Evolutionary conservation across 2,797 vertebrate species (phyloP), one percentile per base, ranked within the genome.

Genomic region (Steatocranus sp.): DNA sequence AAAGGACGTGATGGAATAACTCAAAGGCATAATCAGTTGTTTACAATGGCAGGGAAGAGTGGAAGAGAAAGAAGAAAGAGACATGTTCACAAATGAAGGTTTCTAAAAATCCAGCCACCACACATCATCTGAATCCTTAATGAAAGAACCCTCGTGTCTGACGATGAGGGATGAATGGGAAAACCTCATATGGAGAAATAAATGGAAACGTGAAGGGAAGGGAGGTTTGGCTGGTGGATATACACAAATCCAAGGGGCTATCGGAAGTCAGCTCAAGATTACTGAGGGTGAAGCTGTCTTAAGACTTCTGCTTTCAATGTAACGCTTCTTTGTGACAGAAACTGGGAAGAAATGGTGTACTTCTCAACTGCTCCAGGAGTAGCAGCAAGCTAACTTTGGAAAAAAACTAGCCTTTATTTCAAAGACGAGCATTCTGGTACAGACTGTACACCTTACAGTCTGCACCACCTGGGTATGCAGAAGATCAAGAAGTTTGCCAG

Each of bases 1-100:
- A 80, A 73, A 43, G 78, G 61, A 36, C 5, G 41, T 76, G 79
- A 88, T 84, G 81, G 86, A 86, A 87, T 82, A 84, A 87, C 78
- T 90, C 63, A 80, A 80, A 88, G 75, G 85, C 46, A 30, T 92
- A 90, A 89, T 91, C 84, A 53, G 68, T 84, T 88, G 87, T 92
- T 93, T 91, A 82, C 82, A 78, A 78, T 77, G 36, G 63, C 8
- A 51, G 34, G 48, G 63, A 11, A 79, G 76, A 51, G 25, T 41
- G 50, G 43, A 34, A 43, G 49, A 34, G 32, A 34, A 61, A 20
- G 76, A 54, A 66, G 85, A 86, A 3, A 3, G 73, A 80, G 30
- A 80, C 9, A 58, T 27, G 58, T 63, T 86, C 77, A 38, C 38
- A 73, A 48, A 86, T 79, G 76, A 81, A 76, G 58, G 53, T 48